A percentile compares a stretch with the other conserved stretches of the same genome.
Conservation (phyloP, 2,113 vertebrate genomes). For the Asarcornis scutulata region DNA sequence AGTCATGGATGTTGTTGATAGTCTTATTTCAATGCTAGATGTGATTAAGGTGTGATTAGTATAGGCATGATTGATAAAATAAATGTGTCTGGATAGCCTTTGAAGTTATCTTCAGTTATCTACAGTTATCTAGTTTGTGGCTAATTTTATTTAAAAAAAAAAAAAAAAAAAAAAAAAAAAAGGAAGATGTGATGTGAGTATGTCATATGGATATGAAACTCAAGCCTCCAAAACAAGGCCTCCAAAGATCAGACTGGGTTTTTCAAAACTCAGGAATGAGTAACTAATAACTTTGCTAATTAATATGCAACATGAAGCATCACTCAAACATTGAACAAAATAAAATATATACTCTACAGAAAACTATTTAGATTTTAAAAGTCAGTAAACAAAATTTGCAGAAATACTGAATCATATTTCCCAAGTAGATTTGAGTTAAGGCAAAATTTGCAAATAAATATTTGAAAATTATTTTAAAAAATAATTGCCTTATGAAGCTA, state of each 20-base stretch:
- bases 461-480: background rate
- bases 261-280: background rate
- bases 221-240: no score
- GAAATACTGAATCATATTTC: background rate
- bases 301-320: background rate
- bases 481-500: background rate
- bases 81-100: background rate
- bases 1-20: background rate
- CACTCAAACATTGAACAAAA: background rate
- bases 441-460: background rate
- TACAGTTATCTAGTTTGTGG: background rate
- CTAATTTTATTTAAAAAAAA: background rate
- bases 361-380: background rate
- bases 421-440: background rate
- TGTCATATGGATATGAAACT: background rate
- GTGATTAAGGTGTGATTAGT: background rate
- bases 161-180: background rate
- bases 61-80: background rate
- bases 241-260: background rate
- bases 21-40: background rate
- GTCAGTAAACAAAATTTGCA: background rate
- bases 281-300: background rate
- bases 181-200: background rate
- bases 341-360: background rate
- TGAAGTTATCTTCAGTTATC: no score